These are phyloP conservation scores for Drosophila subsilvestris DNA, from an alignment of 2,888 invertebrate species.

Conservation along the genomic window DNA sequence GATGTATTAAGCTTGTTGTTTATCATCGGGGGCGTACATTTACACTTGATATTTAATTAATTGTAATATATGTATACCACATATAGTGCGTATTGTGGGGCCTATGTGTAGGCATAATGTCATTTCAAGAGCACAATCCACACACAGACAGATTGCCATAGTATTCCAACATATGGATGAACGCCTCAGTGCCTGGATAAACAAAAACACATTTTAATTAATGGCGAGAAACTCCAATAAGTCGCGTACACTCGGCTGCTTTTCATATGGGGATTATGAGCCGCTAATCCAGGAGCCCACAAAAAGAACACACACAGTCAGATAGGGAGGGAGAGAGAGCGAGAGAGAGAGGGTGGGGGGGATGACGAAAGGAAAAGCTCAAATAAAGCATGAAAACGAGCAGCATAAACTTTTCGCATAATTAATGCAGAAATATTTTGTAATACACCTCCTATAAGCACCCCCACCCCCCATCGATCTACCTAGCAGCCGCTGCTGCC, in stretches of 20 bases:
- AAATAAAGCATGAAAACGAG: constrained; percentile 49
- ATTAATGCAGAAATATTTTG: constrained; percentile 71
- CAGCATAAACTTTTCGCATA: constrained; percentile 69
- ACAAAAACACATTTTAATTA: constrained; percentile 70
- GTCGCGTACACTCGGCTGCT: constrained; percentile 25
- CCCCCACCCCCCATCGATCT: constrained; percentile 4
- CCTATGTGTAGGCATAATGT: constrained; percentile 50
- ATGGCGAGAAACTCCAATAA: constrained; percentile 61
- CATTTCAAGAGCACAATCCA: constrained; percentile 53
- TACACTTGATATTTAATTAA: constrained; percentile 66
- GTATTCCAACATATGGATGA: constrained; percentile 7
- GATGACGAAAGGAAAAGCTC: neutral
- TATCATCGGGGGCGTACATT: constrained; percentile 58
- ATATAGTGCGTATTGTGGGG: constrained; percentile 13
- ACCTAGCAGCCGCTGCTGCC: no score
- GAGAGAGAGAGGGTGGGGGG: neutral
- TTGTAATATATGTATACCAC: constrained; percentile 42
- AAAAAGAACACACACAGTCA: constrained; percentile 26
- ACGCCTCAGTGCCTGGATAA: constrained; percentile 55
- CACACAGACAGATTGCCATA: neutral
- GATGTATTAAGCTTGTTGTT: constrained; percentile 63
- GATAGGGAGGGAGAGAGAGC: neutral
- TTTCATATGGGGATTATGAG: constrained; percentile 44
- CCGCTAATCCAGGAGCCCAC: constrained; percentile 44
- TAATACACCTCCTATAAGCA: constrained; percentile 40